Evolutionary conservation across 2,113 vertebrate species (phyloP), one percentile per base, ranked within the genome.

Genomic region (Tympanuchus pallidicinctus): DNA sequence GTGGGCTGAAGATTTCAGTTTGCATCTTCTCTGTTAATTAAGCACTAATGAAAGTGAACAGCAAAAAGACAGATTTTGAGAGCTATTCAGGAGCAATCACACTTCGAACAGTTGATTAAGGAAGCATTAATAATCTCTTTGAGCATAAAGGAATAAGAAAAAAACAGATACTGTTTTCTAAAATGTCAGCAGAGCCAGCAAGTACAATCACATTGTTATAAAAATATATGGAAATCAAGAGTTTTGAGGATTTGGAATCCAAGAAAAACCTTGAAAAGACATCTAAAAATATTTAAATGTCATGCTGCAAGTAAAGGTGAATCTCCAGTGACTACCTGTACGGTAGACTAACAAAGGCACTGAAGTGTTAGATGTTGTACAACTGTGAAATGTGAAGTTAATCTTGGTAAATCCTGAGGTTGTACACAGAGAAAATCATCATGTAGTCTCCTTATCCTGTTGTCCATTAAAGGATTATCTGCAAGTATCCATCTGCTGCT

Each of bases 1-100:
- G 84, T 80, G 74, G 64, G 69, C 32, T 91, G 64, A 94, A 80
- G 87, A 91, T 82, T 91, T 92, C 73, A 80, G 34, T 91, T 96
- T 95, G 93, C 82, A 89, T 82, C 78, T 93, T 78, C 95, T 95
- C 74, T 88, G 87, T 82, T 94, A 95, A 95, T 92, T 93, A 95
- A 95, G 67, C 85, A 80, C 67, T 96, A 93, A 95, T 91, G 91
- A 95, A 96, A 85, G 20, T 90, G 90, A 90, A 66, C 77, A 90
- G 50, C 76, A 93, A 89, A 93, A 95, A 95, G 91, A 10, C 64
- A 92, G 50, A 52, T 91, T 95, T 93, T 87, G 64, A 96, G 94
- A 93, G 89, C 91, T 94, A 77, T 94, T 94, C 87, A 95, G 67
- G 27, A 93, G 89, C 59, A 92, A 93, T 96, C 91, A 89, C 56